phyloP scores from a whole-genome alignment of 2,113 vertebrate species.

The Mola mola region DNA sequence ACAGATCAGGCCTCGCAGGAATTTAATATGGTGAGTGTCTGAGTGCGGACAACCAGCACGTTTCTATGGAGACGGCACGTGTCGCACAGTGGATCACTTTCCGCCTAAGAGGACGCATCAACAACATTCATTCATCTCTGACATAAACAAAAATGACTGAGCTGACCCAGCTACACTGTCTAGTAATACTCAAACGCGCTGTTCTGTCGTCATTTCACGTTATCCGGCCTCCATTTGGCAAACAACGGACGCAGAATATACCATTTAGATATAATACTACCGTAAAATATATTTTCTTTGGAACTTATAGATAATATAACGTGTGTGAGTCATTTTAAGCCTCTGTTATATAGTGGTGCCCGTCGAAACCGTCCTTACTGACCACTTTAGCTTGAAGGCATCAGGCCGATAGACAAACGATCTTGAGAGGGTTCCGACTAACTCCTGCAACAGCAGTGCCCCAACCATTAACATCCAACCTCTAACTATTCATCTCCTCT shows the following conservation, averaged over 20 bases:
- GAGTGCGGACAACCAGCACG: constrained; percentile 54
- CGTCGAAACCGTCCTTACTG: constrained; percentile 40
- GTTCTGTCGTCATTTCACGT: neutral
- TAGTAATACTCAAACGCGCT: neutral
- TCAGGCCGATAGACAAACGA: constrained; percentile 57
- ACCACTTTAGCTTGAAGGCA: constrained; percentile 40
- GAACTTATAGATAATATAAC: neutral
- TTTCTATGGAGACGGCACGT: constrained; percentile 76
- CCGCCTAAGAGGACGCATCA: constrained; percentile 49
- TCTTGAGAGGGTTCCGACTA: constrained; percentile 64
- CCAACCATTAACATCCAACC: constrained; percentile 44
- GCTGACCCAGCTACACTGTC: constrained; percentile 13
- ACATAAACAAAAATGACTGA: constrained; percentile 37
- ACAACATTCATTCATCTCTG: constrained; percentile 53
- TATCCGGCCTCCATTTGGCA: neutral
- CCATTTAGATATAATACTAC: neutral
- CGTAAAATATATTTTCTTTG: neutral
- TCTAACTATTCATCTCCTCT: constrained; percentile 45
- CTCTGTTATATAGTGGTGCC: constrained; percentile 7
- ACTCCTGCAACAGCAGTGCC: constrained; percentile 49
- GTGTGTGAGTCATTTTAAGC: neutral
- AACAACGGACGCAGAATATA: neutral
- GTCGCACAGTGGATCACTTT: constrained; percentile 58
- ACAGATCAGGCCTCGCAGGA: constrained; percentile 52
- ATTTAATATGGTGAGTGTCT: constrained; percentile 52